A percentile compares a stretch with the other conserved stretches of the same genome.
Conservation (phyloP, 2,888 invertebrate species). For the Melolontha melolontha region DNA sequence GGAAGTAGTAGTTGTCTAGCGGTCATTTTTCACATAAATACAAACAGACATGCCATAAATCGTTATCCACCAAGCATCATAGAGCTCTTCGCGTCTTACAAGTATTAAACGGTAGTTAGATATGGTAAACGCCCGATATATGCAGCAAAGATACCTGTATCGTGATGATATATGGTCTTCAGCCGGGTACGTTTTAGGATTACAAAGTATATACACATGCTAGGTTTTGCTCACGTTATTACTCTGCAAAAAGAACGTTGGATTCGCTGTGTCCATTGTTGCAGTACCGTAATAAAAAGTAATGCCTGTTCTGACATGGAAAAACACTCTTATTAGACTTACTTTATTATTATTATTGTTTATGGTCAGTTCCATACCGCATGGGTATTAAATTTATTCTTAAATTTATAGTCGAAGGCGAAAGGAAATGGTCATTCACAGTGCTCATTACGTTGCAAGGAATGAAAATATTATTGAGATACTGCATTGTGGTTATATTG, state of each 20-base stretch:
- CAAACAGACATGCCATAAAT: slow-evolving; percentile 28
- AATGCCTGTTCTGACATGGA: neutral
- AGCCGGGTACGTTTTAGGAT: slow-evolving; percentile 21
- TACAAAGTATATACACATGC: slow-evolving; percentile 29
- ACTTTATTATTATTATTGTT: slow-evolving; percentile 21
- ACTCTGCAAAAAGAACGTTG: slow-evolving; percentile 2
- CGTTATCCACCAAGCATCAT: slow-evolving; percentile 30
- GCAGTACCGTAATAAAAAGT: slow-evolving; percentile 11
- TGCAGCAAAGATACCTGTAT: slow-evolving; percentile 25
- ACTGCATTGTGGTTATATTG: too few species aligned
- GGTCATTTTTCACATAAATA: slow-evolving; percentile 37
- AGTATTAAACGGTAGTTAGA: slow-evolving; percentile 34
- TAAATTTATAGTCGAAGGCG: slow-evolving; percentile 7
- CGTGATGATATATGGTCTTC: slow-evolving; percentile 30
- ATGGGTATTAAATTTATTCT: slow-evolving; percentile 15
- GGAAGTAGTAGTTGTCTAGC: slow-evolving; percentile 27
- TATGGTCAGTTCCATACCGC: slow-evolving; percentile 2
- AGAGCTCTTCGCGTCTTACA: slow-evolving; percentile 21
- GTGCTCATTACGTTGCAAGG: neutral
- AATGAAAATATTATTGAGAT: neutral
- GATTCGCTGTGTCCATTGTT: slow-evolving; percentile 10
- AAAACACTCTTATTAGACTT: neutral
- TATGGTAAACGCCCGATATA: slow-evolving; percentile 29
- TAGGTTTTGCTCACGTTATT: neutral
- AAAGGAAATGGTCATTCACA: slow-evolving; percentile 2